These are phyloP conservation scores for Orius insidiosus DNA, from an alignment of 1,140 invertebrate genomes.

Conservation along the genomic window DNA sequence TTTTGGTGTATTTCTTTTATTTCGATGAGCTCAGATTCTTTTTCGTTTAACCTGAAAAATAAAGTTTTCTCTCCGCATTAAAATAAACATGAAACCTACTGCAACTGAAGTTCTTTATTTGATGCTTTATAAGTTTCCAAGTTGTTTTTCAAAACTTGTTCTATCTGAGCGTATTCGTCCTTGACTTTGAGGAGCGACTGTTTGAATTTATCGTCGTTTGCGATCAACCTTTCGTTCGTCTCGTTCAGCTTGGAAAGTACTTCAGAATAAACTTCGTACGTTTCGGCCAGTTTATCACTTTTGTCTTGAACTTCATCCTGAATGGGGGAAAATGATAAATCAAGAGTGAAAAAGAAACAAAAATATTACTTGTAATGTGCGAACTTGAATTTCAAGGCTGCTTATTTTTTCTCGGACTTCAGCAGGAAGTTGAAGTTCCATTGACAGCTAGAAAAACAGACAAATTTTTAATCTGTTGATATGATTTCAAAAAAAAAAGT, in stretches of 20 bases:
- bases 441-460: slow-evolving; percentile 8
- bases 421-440: slow-evolving; percentile 14
- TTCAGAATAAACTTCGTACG: slow-evolving; percentile 5
- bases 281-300: neutral
- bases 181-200: slow-evolving; percentile 7
- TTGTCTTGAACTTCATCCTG: slow-evolving; percentile 12
- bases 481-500: no score
- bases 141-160: slow-evolving; percentile 9
- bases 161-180: slow-evolving; percentile 7
- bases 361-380: slow-evolving; percentile 36
- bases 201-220: slow-evolving; percentile 6
- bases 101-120: slow-evolving; percentile 8
- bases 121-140: slow-evolving; percentile 6
- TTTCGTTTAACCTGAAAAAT: no score
- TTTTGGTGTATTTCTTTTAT: no score
- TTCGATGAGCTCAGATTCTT: no score
- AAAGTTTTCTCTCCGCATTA: no score
- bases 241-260: slow-evolving; percentile 7
- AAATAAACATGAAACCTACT: neutral
- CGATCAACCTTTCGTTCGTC: neutral
- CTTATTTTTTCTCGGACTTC: slow-evolving; percentile 28
- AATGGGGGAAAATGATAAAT: slow-evolving; percentile 3
- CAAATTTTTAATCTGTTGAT: no score
- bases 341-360: neutral
- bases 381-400: slow-evolving; percentile 42